Evolutionary conservation across 1,140 invertebrate species (phyloP).

Genomic region (Lasioglossum baleicum): DNA sequence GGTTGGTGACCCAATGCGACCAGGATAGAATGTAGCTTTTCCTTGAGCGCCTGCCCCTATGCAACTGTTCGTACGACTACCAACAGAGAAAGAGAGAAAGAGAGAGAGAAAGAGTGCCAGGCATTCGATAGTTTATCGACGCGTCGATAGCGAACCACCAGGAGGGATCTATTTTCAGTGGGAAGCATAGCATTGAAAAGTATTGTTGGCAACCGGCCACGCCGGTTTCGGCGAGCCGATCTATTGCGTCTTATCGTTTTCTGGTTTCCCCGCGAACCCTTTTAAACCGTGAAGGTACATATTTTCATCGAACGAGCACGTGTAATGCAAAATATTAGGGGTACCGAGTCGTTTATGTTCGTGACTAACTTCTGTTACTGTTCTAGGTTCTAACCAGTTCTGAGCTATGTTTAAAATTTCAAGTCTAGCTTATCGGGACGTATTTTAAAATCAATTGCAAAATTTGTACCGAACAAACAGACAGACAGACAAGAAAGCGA

Average conservation of each 20-base stretch:
- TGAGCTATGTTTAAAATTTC: too few species aligned
- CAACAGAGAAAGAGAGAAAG: background rate
- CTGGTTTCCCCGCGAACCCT: background rate
- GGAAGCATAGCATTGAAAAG: constrained; percentile 21
- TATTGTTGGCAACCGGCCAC: constrained; percentile 13
- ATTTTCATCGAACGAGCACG: too few species aligned
- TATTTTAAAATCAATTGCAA: too few species aligned
- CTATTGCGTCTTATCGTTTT: background rate
- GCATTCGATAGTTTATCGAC: background rate
- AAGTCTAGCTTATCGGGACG: too few species aligned
- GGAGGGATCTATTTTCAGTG: constrained; percentile 4
- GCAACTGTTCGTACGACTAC: background rate
- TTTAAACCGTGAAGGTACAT: background rate
- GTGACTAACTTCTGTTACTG: too few species aligned
- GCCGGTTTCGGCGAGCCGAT: background rate
- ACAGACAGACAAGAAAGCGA: too few species aligned
- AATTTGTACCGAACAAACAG: too few species aligned
- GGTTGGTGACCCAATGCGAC: constrained; percentile 44
- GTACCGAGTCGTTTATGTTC: too few species aligned
- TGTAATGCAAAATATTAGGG: too few species aligned
- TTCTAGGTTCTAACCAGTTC: too few species aligned
- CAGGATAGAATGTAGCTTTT: constrained; percentile 18
- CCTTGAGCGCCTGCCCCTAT: constrained; percentile 14
- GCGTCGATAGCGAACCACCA: background rate
- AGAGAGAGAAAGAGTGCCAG: background rate